Percentiles rank a stretch among this genome's conserved stretches.
These are phyloP conservation scores for Delphinapterus leucas DNA, from an alignment of 2,113 vertebrate genomes.

Conservation along the genomic window DNA sequence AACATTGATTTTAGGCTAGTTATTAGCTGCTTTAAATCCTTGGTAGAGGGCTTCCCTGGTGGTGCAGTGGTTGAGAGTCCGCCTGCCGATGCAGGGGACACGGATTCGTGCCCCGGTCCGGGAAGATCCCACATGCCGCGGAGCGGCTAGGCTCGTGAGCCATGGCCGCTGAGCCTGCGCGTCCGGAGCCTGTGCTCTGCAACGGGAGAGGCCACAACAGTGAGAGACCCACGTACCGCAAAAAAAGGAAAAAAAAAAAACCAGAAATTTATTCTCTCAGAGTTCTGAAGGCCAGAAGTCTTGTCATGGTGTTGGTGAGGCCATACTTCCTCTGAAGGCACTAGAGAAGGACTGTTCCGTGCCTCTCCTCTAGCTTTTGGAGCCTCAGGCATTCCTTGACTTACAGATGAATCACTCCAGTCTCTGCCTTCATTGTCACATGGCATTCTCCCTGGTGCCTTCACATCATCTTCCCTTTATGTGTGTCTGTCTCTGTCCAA, in stretches of 20 bases:
- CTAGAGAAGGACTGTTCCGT: neutral
- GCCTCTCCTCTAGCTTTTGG: neutral
- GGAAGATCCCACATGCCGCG: too few species aligned
- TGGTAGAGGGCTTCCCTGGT: neutral
- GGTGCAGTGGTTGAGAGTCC: too few species aligned
- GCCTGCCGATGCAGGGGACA: too few species aligned
- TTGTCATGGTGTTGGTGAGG: neutral
- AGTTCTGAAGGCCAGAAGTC: neutral
- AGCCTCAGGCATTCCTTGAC: neutral
- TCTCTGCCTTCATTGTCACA: neutral
- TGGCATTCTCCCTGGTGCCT: neutral
- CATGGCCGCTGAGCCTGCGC: too few species aligned
- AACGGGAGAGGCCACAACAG: too few species aligned
- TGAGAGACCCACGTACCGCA: too few species aligned
- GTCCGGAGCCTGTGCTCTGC: too few species aligned
- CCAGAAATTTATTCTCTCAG: neutral
- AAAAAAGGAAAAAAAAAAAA: too few species aligned
- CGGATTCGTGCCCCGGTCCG: too few species aligned
- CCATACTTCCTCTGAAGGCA: neutral
- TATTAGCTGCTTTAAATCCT: conserved; percentile 2
- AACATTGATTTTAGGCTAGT: neutral
- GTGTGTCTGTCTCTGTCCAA: neutral
- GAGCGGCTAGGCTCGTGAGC: too few species aligned
- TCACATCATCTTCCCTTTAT: neutral
- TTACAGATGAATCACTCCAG: neutral